Base-by-base conservation (phyloP, 2,113 vertebrate genomes). In the Poicephalus meyeri region DNA sequence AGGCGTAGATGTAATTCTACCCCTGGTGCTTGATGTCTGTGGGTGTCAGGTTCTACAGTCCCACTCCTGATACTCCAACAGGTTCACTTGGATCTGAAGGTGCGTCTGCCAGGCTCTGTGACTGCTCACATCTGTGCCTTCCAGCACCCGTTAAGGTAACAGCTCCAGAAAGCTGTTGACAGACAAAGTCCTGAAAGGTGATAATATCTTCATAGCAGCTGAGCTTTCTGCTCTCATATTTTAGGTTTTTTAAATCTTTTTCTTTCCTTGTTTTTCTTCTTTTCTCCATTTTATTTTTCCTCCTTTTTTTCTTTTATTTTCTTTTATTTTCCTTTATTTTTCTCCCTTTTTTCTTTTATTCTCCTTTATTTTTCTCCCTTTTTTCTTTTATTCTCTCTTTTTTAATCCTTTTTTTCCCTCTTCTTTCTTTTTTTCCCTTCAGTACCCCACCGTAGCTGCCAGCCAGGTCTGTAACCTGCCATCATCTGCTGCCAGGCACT, bases 121-220 rank as follows among this genome's bases (percentile, higher is more conserved):
- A 39, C 73, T 80, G 91, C 73, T 74, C 71, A 70, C 56, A 60
- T 69, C 91, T 92, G 31, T 61, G 52, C 60, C 80, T 94, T 77
- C 49, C 61, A 52, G 58, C 42, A 60, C 23, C 72, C 52, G 14
- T 41, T 70, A 65, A 60, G 53, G 63, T 91, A 85, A 68, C 26
- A 23, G 83, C 81, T 88, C 39, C 68, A 49, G 42, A 76, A 80
- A 55, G 33, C 80, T 92, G 68, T 78, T 83, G 86, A 91, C 91
- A 94, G 81, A 78, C 72, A 88, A 92, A 93, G 88, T 66, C 42
- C 72, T 94, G 41, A 88, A 56, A 82, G 35, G 33, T 91, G 84
- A 33, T 87, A 85, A 56, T 72, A 35, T 50, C 78, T 87, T 78
- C 26, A 58, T 77, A 91, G 72, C 88, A 90, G 18, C 49, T 76